A percentile compares a stretch with the other conserved stretches of the same genome.
Evolutionary conservation across 2,888 invertebrate genomes (phyloP).

Genomic region (Tanypteryx hageni): DNA sequence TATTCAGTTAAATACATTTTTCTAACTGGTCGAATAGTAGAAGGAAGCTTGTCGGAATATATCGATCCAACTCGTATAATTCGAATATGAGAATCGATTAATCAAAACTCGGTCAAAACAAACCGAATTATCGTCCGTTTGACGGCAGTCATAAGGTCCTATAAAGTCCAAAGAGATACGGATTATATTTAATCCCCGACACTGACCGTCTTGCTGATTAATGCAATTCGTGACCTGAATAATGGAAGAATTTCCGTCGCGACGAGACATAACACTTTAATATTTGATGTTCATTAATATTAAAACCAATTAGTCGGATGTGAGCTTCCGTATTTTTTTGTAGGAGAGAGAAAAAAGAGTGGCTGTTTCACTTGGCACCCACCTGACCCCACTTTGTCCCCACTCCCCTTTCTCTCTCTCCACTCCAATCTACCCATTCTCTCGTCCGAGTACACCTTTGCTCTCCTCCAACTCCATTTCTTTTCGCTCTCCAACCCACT

Average conservation of each 20-base stretch:
- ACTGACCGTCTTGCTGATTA: slow-evolving; percentile 37
- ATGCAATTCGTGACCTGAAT: slow-evolving; percentile 53
- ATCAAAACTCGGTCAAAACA: too few species aligned
- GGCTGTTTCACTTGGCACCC: background rate
- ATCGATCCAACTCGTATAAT: too few species aligned
- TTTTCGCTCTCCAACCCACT: background rate
- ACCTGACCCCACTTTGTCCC: background rate
- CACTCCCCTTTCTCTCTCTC: background rate
- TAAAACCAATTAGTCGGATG: slow-evolving; percentile 47
- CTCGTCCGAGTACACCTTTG: background rate
- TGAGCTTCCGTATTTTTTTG: background rate
- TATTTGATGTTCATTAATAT: slow-evolving; percentile 56
- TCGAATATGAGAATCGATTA: too few species aligned
- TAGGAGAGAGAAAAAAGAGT: background rate
- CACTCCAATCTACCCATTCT: background rate
- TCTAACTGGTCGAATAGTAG: background rate
- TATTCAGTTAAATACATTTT: too few species aligned
- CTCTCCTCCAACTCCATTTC: background rate
- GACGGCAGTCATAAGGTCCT: background rate
- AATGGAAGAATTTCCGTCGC: slow-evolving; percentile 14
- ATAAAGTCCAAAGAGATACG: background rate
- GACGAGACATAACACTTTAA: slow-evolving; percentile 41
- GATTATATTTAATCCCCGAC: background rate
- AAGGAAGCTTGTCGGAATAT: background rate
- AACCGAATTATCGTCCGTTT: background rate